These are phyloP conservation scores for Anas platyrhynchos DNA, from an alignment of 2,113 vertebrate genomes.

Conservation along the genomic window DNA sequence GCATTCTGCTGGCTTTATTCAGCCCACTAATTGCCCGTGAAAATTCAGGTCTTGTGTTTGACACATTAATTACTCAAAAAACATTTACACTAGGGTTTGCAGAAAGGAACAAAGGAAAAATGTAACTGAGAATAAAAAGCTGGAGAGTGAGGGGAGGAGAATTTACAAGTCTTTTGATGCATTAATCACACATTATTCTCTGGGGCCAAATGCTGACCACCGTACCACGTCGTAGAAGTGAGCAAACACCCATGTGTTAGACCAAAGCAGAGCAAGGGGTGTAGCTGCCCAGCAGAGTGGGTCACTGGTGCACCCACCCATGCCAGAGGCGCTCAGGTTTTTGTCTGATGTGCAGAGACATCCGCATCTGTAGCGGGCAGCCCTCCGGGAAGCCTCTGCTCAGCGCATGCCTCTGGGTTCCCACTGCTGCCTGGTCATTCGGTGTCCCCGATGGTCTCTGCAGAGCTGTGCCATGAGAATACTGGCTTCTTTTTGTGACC, in stretches of 20 bases:
- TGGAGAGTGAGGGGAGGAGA: not conserved
- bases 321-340: rapidly evolving
- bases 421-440: not conserved
- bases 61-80: slow-evolving; percentile 72
- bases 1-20: slow-evolving; percentile 56
- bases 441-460: not conserved
- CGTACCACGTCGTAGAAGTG: not conserved
- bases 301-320: not conserved
- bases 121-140: slow-evolving; percentile 52
- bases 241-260: not conserved
- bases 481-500: not conserved
- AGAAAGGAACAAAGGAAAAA: slow-evolving; percentile 62
- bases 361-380: not conserved
- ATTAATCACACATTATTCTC: slow-evolving; percentile 1
- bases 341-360: not conserved
- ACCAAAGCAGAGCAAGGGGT: not conserved
- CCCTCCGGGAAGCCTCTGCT: not conserved
- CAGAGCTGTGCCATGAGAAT: not conserved
- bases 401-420: not conserved
- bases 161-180: slow-evolving; percentile 28
- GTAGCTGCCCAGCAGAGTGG: not conserved
- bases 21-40: slow-evolving; percentile 70
- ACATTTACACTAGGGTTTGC: slow-evolving; percentile 65
- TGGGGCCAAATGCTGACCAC: not conserved
- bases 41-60: slow-evolving; percentile 71